Percentiles rank a stretch among this genome's conserved stretches.
Conservation (phyloP, 2,888 invertebrate genomes). For the Mythimna ferrago region DNA sequence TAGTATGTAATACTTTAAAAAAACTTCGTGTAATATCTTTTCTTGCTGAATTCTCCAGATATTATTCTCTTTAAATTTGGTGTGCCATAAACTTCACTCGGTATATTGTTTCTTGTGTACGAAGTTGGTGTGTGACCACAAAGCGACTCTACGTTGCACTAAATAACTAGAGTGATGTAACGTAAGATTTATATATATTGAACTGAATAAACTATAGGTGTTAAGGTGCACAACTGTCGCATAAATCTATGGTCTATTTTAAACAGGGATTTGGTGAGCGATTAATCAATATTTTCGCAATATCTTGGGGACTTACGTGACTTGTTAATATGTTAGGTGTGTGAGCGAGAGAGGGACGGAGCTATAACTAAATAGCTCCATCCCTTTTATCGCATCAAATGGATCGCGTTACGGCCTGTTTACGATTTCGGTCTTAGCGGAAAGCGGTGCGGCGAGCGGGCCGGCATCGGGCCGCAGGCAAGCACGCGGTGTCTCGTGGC, state of each 20-base stretch:
- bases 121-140: slow-evolving; percentile 34
- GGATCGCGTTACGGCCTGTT: too few species aligned
- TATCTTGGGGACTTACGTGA: neutral
- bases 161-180: slow-evolving; percentile 63
- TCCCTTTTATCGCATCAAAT: too few species aligned
- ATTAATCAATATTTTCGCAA: neutral
- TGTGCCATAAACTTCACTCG: slow-evolving; percentile 65
- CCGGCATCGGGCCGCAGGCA: too few species aligned
- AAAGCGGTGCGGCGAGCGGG: too few species aligned
- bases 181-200: slow-evolving; percentile 36
- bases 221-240: slow-evolving; percentile 52
- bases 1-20: slow-evolving; percentile 31
- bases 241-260: slow-evolving; percentile 12
- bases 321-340: too few species aligned
- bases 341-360: too few species aligned
- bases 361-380: too few species aligned
- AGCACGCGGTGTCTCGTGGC: too few species aligned
- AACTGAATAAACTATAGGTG: slow-evolving; percentile 41
- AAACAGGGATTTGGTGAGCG: neutral
- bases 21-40: slow-evolving; percentile 34
- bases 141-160: slow-evolving; percentile 45
- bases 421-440: too few species aligned
- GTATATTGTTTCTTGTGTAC: slow-evolving; percentile 50
- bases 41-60: slow-evolving; percentile 45
- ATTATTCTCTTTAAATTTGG: slow-evolving; percentile 57